Percentiles rank a stretch among this genome's conserved stretches.
Evolutionary conservation across 1,140 invertebrate genomes (phyloP).

Genomic region (Ceratina australensis): DNA sequence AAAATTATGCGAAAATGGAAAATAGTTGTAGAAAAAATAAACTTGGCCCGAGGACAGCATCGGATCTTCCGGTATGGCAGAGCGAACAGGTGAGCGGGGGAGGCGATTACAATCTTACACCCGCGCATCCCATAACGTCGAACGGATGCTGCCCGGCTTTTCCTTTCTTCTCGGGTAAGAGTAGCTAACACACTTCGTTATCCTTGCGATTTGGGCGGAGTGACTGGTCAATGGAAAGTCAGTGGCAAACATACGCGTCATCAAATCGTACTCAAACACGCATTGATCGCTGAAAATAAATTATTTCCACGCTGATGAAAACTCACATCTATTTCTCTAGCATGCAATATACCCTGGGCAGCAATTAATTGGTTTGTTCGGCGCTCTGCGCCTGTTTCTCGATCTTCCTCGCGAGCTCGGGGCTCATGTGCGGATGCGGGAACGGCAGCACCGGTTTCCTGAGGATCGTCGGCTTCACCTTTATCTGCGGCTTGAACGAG

Average conservation of each 20-base stretch:
- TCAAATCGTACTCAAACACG: conserved; percentile 22
- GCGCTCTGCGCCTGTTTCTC: conserved; percentile 76
- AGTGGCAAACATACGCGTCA: conserved; percentile 44
- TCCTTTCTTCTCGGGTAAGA: conserved; percentile 47
- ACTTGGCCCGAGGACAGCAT: conserved; percentile 53
- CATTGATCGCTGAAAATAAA: conserved; percentile 35
- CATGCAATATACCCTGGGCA: conserved; percentile 9
- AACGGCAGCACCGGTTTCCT: conserved; percentile 84
- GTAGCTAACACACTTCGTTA: conserved; percentile 58
- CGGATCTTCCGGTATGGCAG: background rate
- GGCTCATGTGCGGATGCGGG: conserved; percentile 75
- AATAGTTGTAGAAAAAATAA: conserved; percentile 74
- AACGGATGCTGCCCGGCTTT: conserved; percentile 24
- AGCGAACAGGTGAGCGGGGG: background rate
- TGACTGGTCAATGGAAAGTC: conserved; percentile 68
- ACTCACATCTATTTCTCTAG: background rate
- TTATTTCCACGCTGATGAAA: conserved; percentile 13
- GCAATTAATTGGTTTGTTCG: conserved; percentile 70
- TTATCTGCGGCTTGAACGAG: conserved; percentile 85
- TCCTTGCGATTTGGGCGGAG: conserved; percentile 70
- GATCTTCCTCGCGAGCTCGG: conserved; percentile 75
- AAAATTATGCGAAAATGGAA: conserved; percentile 76
- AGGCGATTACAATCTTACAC: too few relatives aligned
- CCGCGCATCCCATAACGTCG: background rate
- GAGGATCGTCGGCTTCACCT: conserved; percentile 87